A percentile compares a stretch with the other conserved stretches of the same genome.
phyloP scores from a whole-genome alignment of 2,888 invertebrate genomes.

The Spodoptera picta region DNA sequence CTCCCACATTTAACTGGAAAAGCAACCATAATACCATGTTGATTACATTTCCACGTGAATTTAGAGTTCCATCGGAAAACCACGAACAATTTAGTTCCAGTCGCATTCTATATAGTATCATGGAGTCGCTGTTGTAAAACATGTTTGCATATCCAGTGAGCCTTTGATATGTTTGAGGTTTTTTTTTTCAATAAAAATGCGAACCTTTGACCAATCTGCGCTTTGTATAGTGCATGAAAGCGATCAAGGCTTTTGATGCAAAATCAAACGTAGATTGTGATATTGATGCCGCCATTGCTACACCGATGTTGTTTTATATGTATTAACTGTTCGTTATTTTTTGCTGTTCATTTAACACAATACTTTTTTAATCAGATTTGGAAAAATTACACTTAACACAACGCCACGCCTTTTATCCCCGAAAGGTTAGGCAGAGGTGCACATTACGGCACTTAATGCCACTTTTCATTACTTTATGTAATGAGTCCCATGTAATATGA shows the following conservation, averaged over 20 bases:
- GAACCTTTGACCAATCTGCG: conserved; percentile 51
- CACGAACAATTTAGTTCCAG: background rate
- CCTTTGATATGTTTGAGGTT: conserved; percentile 8
- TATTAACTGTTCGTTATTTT: conserved; percentile 13
- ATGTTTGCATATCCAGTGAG: conserved; percentile 29
- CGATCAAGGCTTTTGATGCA: conserved; percentile 47
- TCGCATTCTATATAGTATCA: conserved; percentile 4
- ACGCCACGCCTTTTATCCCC: too few species aligned
- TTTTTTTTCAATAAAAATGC: conserved; percentile 35
- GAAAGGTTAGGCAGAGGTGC: too few species aligned
- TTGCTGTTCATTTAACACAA: background rate
- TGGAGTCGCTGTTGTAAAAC: conserved; percentile 33
- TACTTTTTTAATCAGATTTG: too few species aligned
- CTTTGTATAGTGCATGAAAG: conserved; percentile 33
- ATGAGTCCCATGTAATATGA: too few species aligned
- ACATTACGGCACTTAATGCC: too few species aligned
- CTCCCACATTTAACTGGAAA: too few species aligned
- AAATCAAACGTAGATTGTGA: conserved; percentile 48
- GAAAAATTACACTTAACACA: too few species aligned
- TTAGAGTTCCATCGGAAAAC: background rate
- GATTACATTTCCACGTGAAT: too few species aligned
- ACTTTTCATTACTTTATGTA: too few species aligned
- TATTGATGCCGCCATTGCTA: conserved; percentile 22
- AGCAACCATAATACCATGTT: too few species aligned
- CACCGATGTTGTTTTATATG: conserved; percentile 6